These are phyloP conservation scores for Seriola rivoliana DNA, from an alignment of 2,113 vertebrate species.

Conservation along the genomic window DNA sequence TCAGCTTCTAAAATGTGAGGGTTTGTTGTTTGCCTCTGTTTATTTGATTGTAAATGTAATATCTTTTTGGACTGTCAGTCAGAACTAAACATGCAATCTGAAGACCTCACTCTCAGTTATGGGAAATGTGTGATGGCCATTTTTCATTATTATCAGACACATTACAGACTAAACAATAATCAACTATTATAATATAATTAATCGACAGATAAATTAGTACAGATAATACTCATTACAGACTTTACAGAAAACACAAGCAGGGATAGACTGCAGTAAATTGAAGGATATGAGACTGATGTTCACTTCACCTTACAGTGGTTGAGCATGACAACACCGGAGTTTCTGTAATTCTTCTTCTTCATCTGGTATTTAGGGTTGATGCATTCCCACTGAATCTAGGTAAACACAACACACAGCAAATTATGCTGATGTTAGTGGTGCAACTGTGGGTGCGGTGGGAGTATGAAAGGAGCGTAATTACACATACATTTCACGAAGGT, in stretches of 20 bases:
- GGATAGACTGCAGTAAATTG: background rate
- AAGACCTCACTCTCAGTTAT: background rate
- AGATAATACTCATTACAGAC: background rate
- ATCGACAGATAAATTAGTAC: background rate
- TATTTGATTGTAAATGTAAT: background rate
- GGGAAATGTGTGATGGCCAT: background rate
- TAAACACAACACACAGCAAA: slow-evolving; percentile 11
- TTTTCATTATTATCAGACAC: background rate
- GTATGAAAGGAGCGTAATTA: background rate
- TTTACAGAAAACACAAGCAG: background rate
- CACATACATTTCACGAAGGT: background rate
- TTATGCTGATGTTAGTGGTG: background rate
- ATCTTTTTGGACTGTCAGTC: background rate
- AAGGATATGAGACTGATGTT: background rate
- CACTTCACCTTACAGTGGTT: slow-evolving; percentile 94
- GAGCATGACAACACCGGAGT: slow-evolving; percentile 96
- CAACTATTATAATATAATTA: background rate
- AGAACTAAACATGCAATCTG: background rate
- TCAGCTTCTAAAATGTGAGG: too few species aligned
- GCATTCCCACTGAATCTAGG: slow-evolving; percentile 96
- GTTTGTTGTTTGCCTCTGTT: background rate
- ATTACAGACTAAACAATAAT: background rate
- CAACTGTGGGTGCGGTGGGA: background rate
- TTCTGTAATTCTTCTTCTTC: slow-evolving; percentile 99
- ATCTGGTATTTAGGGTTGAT: slow-evolving; percentile 99